Evolutionary conservation across 2,113 vertebrate genomes (phyloP), one percentile per base, ranked within the genome.

Genomic region (Hassar affinis): DNA sequence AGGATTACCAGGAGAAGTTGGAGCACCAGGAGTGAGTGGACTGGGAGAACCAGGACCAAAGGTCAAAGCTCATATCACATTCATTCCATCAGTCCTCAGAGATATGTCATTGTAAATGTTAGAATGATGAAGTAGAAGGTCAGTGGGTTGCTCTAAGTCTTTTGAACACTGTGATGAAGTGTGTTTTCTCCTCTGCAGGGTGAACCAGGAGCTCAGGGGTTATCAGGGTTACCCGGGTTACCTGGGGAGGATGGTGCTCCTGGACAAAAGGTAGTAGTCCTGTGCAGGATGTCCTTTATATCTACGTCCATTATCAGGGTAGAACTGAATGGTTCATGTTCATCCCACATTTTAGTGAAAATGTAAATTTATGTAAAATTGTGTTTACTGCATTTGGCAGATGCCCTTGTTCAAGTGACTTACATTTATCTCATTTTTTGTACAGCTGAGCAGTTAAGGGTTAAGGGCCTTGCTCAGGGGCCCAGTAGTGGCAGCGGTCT

Each of bases 171-270:
- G 47, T 27, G 14, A 25, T 33, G 33, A 35, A 56, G 6, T 17
- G 72, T 57, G 11, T 18, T 47, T 22, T 78, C 35, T 90, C 88
- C 54, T 90, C 66, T 90, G 79, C 88, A 96, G 96, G 95, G 95
- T 64, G 95, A 95, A 78, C 95, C 95, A 49, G 95, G 95, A 75
- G 88, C 93, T 64, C 66, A 93, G 47, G 95, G 96, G 78, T 69
- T 94, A 18, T 91, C 93, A 52, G 96, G 95, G 66, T 90, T 96
- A 59, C 96, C 95, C 4, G 95, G 94, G 38, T 91, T 96, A 86
- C 95, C 95, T 27, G 95, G 95, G 78, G 94, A 97, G 89, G 95
- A 96, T 9, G 96, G 95, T 64, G 95, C 92, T 1, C 94, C 94
- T 12, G 95, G 95, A 88, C 95, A 95, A 90, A 97, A 97, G 94